Evolutionary conservation across 1,140 invertebrate genomes (phyloP).

Genomic region (Drosophila azteca): DNA sequence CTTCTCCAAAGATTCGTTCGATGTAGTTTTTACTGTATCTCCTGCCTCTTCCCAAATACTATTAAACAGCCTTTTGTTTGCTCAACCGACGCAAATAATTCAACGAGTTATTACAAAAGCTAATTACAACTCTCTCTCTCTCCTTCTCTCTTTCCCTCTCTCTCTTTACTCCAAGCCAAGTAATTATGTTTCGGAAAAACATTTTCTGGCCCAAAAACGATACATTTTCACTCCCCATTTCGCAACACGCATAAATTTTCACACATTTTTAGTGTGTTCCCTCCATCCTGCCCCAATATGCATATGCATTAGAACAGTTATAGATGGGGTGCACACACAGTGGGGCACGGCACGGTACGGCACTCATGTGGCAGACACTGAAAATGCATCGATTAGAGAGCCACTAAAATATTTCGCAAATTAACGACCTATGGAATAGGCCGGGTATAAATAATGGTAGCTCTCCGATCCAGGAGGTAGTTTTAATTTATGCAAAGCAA

Average conservation of each 20-base stretch:
- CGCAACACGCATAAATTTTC: constrained; percentile 62
- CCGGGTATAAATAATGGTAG: constrained; percentile 47
- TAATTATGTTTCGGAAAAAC: constrained; percentile 49
- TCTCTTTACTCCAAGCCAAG: neutral
- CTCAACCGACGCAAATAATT: constrained; percentile 62
- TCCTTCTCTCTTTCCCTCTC: too few relatives aligned
- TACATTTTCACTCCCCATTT: constrained; percentile 48
- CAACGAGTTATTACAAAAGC: constrained; percentile 56
- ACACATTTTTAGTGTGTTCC: constrained; percentile 3
- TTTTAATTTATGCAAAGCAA: constrained; percentile 44
- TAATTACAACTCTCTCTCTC: constrained; percentile 53
- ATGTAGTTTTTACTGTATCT: neutral
- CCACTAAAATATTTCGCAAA: constrained; percentile 65
- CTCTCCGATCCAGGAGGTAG: constrained; percentile 28
- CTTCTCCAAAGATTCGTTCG: too few relatives aligned
- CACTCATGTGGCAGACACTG: constrained; percentile 32
- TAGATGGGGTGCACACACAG: too few relatives aligned
- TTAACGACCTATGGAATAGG: constrained; percentile 48
- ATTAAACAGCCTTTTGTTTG: constrained; percentile 1
- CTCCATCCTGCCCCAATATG: too few relatives aligned
- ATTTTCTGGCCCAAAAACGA: constrained; percentile 37
- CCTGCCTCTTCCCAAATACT: neutral
- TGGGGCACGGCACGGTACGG: neutral
- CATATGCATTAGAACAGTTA: constrained; percentile 19
- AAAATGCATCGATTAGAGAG: constrained; percentile 55